Evolutionary conservation across 2,888 invertebrate genomes (phyloP).

Genomic region (Deilephila elpenor): DNA sequence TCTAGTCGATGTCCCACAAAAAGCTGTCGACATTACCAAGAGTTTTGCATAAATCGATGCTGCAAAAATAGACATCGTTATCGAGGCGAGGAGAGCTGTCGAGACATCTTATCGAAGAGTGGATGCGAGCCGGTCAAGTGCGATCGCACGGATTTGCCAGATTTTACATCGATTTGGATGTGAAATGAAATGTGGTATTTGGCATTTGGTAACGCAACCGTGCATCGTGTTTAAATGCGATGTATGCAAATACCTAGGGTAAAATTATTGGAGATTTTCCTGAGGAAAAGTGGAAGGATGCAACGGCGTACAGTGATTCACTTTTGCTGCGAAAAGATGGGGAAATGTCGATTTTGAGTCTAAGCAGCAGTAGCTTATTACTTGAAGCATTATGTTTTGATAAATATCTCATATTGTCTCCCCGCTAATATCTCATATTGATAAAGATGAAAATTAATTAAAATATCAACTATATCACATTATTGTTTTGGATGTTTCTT

Average conservation of each 20-base stretch:
- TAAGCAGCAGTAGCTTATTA: too few species aligned
- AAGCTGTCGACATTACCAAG: not conserved
- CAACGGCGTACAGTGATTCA: too few species aligned
- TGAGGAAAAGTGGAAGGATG: too few species aligned
- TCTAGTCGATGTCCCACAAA: not conserved
- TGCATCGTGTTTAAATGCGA: not conserved
- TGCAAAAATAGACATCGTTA: slow-evolving; percentile 25
- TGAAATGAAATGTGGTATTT: not conserved
- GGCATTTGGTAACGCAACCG: not conserved
- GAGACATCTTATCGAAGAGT: not conserved
- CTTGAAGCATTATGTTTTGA: too few species aligned
- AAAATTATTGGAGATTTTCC: not conserved
- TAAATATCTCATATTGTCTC: too few species aligned
- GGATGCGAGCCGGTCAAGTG: slow-evolving; percentile 8
- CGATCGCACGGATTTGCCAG: not conserved
- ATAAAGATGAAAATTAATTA: too few species aligned
- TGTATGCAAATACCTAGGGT: not conserved
- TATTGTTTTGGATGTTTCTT: too few species aligned
- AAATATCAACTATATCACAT: too few species aligned
- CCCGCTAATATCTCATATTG: too few species aligned
- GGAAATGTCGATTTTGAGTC: too few species aligned
- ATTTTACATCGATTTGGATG: not conserved
- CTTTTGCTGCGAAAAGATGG: too few species aligned
- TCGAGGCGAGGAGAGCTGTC: not conserved
- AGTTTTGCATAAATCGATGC: slow-evolving; percentile 38